A percentile compares a stretch with the other conserved stretches of the same genome.
These are phyloP conservation scores for Coenonympha arcania DNA, from an alignment of 2,888 invertebrate species.

Conservation along the genomic window DNA sequence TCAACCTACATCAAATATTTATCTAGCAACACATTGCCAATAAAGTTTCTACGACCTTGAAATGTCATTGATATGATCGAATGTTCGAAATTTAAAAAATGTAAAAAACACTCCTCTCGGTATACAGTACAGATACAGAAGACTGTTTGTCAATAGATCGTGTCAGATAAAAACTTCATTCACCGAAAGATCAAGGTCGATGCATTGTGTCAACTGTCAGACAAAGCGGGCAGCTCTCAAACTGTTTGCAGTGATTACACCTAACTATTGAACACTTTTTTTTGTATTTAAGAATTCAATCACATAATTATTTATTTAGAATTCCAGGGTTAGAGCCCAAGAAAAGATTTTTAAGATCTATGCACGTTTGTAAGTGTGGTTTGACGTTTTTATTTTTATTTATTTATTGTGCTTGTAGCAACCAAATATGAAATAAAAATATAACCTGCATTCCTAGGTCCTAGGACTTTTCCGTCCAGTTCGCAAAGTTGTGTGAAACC, in stretches of 20 bases:
- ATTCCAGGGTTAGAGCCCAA: too few species aligned
- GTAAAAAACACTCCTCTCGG: neutral
- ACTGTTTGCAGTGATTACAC: neutral
- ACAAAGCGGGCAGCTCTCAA: neutral
- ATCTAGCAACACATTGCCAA: constrained; percentile 1
- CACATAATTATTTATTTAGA: too few species aligned
- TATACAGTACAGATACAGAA: neutral
- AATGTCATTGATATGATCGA: constrained; percentile 7
- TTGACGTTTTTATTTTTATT: too few species aligned
- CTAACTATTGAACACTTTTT: neutral
- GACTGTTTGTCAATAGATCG: constrained; percentile 9
- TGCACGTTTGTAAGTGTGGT: too few species aligned
- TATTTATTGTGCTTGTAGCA: too few species aligned
- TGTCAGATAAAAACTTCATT: constrained; percentile 13
- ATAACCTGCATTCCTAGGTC: too few species aligned
- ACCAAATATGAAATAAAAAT: too few species aligned
- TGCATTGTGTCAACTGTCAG: constrained; percentile 3
- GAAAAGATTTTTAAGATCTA: too few species aligned
- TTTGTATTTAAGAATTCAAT: too few species aligned
- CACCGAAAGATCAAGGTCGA: constrained; percentile 18
- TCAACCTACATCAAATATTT: too few species aligned
- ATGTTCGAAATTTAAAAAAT: constrained; percentile 5
- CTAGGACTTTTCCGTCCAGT: too few species aligned
- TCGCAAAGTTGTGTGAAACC: too few species aligned
- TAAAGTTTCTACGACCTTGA: constrained; percentile 12